A percentile compares a stretch with the other conserved stretches of the same genome.
Conservation (phyloP, 1,140 invertebrate genomes). For the Acromyrmex charruanus region DNA sequence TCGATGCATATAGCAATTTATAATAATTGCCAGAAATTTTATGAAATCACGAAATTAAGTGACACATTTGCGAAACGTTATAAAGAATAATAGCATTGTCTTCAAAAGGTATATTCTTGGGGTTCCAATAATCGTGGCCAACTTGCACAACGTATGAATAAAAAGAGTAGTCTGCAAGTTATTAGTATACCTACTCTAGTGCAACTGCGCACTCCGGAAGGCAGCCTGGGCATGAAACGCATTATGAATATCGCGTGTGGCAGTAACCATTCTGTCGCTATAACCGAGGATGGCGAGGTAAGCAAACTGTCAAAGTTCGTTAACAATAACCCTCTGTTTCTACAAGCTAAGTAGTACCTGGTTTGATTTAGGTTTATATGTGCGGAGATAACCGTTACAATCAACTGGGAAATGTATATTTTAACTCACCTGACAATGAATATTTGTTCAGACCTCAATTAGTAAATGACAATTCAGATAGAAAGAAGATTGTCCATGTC, state of each 20-base stretch:
- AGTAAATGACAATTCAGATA: too few relatives aligned
- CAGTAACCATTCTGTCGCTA: slow-evolving; percentile 89
- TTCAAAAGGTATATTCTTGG: slow-evolving; percentile 88
- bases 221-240: slow-evolving; percentile 85
- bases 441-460: too few relatives aligned
- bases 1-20: neutral
- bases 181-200: neutral
- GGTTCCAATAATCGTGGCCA: slow-evolving; percentile 90
- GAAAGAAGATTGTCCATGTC: slow-evolving; percentile 86
- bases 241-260: slow-evolving; percentile 89
- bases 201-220: too few relatives aligned
- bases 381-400: slow-evolving; percentile 85
- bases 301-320: neutral
- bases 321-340: neutral
- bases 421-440: too few relatives aligned
- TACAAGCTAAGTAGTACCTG: neutral
- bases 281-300: slow-evolving; percentile 89
- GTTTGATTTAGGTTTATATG: slow-evolving; percentile 87
- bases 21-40: neutral
- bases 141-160: slow-evolving; percentile 86
- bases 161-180: slow-evolving; percentile 81
- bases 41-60: neutral
- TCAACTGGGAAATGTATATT: too few relatives aligned
- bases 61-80: neutral
- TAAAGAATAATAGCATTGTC: neutral